Conservation (phyloP, 37 sponge, comb jelly and placozoan species). For the Theonella swinhoei region DNA sequence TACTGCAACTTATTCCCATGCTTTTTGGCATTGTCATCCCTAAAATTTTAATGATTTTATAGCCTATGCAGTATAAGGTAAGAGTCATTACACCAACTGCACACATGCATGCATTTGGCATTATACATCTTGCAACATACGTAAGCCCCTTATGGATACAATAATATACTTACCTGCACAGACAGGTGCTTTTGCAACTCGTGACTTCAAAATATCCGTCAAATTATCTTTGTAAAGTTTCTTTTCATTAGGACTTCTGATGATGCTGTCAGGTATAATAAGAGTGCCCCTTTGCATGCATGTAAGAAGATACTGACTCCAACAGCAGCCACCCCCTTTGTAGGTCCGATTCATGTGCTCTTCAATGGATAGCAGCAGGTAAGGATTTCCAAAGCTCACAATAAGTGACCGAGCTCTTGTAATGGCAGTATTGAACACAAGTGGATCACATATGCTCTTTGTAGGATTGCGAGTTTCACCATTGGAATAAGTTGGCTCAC, state of each 20-base stretch:
- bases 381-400: constrained; percentile 69
- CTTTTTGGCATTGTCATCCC: no score
- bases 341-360: constrained; percentile 4
- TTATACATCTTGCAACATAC: neutral
- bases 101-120: no score
- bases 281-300: constrained; percentile 46
- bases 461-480: constrained; percentile 59
- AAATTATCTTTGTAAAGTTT: no score
- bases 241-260: neutral
- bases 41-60: no score
- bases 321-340: constrained; percentile 37
- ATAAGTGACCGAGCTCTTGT: constrained; percentile 71
- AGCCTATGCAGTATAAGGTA: no score
- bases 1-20: no score
- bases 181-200: no score
- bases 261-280: neutral
- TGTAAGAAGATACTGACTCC: constrained; percentile 45
- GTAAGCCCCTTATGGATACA: neutral
- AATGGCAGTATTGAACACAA: constrained; percentile 78
- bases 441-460: constrained; percentile 70
- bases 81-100: no score
- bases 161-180: no score
- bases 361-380: constrained; percentile 38
- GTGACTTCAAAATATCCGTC: no score
- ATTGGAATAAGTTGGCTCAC: constrained; percentile 32